A percentile compares a stretch with the other conserved stretches of the same genome.
phyloP scores from a whole-genome alignment of 2,797 vertebrate genomes.

The Galagoides demidoff region DNA sequence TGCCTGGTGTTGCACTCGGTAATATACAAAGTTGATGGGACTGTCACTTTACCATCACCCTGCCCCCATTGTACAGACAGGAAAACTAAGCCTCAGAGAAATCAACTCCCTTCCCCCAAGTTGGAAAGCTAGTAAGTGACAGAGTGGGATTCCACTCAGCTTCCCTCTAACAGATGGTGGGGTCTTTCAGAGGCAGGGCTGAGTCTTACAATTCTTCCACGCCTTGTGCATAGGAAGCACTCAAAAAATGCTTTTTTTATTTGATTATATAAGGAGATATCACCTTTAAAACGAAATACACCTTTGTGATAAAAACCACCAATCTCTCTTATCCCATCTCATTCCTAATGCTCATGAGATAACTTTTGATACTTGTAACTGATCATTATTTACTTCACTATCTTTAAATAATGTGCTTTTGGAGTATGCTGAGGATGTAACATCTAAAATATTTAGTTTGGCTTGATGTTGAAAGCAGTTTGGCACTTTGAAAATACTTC shows the following conservation, averaged over 20 bases:
- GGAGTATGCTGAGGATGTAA: too few species aligned
- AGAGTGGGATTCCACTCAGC: neutral
- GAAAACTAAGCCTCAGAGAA: neutral
- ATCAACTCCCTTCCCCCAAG: neutral
- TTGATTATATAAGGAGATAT: neutral
- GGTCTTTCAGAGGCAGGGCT: neutral
- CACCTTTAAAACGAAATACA: neutral
- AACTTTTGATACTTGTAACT: neutral
- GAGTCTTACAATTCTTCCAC: neutral
- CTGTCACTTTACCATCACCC: neutral
- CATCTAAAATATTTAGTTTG: neutral
- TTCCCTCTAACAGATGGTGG: neutral
- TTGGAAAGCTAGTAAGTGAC: neutral
- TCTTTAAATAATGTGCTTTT: neutral
- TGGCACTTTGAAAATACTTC: neutral
- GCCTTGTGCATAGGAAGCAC: neutral
- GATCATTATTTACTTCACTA: neutral
- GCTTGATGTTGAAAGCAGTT: neutral
- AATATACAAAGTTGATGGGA: neutral
- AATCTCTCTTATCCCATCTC: neutral
- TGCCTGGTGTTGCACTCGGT: neutral
- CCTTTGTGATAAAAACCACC: neutral
- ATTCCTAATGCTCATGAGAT: neutral
- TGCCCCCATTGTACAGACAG: neutral
- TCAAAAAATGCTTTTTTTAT: neutral